phyloP scores from a whole-genome alignment of 2,797 vertebrate genomes.

The Microctenopoma steveboyesi region DNA sequence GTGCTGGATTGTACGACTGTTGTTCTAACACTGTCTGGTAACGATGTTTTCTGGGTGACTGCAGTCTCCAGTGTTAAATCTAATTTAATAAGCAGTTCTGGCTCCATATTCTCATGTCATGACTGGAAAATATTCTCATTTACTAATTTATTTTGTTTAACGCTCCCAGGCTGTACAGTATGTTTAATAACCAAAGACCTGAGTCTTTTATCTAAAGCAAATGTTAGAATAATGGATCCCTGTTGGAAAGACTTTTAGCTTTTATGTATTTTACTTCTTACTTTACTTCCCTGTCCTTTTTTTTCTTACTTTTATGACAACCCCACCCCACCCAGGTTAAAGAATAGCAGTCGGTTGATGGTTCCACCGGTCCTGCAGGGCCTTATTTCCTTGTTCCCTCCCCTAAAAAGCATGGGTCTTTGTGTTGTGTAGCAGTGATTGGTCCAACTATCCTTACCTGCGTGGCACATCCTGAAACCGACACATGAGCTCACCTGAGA shows the following conservation, averaged over 20 bases:
- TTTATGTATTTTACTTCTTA: conserved; percentile 34
- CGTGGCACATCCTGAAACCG: conserved; percentile 84
- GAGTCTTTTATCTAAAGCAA: conserved; percentile 13
- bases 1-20: conserved; percentile 94
- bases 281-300: conserved; percentile 45
- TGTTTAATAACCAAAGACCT: conserved; percentile 1
- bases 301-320: conserved; percentile 55
- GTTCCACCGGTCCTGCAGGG: conserved; percentile 84
- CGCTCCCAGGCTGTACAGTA: background rate
- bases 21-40: conserved; percentile 99
- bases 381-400: conserved; percentile 79
- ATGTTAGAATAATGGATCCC: background rate
- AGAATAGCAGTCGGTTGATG: conserved; percentile 83
- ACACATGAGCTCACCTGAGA: conserved; percentile 78
- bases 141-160: conserved; percentile 34
- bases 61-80: conserved; percentile 46
- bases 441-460: conserved; percentile 74
- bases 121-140: conserved; percentile 10
- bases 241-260: conserved; percentile 9
- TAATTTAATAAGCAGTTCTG: too few relatives aligned
- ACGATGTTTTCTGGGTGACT: conserved; percentile 98
- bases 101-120: background rate
- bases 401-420: conserved; percentile 70
- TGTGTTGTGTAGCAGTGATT: conserved; percentile 78
- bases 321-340: conserved; percentile 79